Conservation (phyloP, 2,888 invertebrate species). For the Synergus laeviventris region DNA sequence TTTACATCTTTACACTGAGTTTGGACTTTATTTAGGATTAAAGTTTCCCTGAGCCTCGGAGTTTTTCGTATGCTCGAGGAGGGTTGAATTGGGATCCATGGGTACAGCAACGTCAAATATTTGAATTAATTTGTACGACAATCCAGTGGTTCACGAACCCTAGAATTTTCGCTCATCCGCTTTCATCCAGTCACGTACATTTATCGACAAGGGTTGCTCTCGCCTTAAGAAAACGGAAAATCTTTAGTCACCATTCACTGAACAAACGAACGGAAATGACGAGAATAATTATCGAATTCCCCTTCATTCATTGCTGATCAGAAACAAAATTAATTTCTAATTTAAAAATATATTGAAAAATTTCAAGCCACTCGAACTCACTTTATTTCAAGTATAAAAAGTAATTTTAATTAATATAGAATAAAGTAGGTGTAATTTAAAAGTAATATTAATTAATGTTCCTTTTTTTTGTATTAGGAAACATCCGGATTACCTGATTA, state of each 20-base stretch:
- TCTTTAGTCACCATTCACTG: constrained; percentile 27
- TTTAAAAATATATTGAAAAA: not conserved
- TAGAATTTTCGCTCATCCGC: constrained; percentile 55
- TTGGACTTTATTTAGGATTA: constrained; percentile 21
- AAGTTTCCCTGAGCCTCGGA: not conserved
- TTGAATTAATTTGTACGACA: constrained; percentile 66
- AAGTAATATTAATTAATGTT: no score
- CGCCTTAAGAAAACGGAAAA: constrained; percentile 37
- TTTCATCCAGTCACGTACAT: constrained; percentile 62
- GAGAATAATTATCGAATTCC: constrained; percentile 30
- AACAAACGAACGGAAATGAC: constrained; percentile 32
- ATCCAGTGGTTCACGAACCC: constrained; percentile 54
- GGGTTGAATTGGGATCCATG: constrained; percentile 41
- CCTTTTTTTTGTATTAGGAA: not conserved
- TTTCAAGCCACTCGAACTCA: no score
- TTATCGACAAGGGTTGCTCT: constrained; percentile 30
- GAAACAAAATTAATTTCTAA: not conserved
- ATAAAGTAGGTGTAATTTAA: not conserved
- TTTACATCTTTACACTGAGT: not conserved
- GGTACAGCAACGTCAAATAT: constrained; percentile 60
- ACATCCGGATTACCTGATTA: not conserved
- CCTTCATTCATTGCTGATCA: constrained; percentile 1
- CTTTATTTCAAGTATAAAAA: not conserved
- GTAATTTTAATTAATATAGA: not conserved
- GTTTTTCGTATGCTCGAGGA: constrained; percentile 41